Conservation (phyloP, 2,113 vertebrate species). For the Pseudopodoces humilis region DNA sequence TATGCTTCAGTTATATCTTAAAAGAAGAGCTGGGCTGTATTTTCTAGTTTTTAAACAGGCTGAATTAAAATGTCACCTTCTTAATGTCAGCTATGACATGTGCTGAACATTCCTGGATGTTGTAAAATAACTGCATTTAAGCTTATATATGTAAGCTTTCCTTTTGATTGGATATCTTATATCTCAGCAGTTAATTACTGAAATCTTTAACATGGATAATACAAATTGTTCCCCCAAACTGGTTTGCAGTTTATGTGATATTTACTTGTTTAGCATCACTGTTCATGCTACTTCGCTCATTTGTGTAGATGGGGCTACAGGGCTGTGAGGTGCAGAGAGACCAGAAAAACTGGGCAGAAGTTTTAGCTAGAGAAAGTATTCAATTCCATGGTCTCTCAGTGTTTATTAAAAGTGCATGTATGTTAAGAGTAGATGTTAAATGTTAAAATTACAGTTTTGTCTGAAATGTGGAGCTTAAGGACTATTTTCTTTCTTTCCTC, state of each 20-base stretch:
- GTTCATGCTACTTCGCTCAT: neutral
- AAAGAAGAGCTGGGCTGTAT: neutral
- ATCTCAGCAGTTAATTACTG: neutral
- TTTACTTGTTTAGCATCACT: neutral
- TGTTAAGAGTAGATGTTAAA: neutral
- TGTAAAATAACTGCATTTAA: neutral
- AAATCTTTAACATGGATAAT: neutral
- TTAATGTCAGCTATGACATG: neutral
- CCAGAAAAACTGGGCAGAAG: neutral
- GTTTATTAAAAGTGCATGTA: neutral
- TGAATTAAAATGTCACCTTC: neutral
- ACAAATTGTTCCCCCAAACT: neutral
- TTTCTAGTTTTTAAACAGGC: neutral
- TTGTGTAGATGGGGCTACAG: neutral
- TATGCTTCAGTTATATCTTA: neutral
- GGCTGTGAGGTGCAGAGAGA: neutral
- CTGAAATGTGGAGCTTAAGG: neutral
- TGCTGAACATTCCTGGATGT: neutral
- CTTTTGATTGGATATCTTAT: neutral
- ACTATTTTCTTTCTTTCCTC: neutral
- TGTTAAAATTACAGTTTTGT: neutral
- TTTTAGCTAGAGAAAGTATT: neutral
- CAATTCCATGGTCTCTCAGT: neutral
- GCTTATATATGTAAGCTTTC: neutral
- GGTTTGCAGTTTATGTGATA: neutral